Base-by-base conservation (phyloP, 2,113 vertebrate species). In the Tympanuchus pallidicinctus region DNA sequence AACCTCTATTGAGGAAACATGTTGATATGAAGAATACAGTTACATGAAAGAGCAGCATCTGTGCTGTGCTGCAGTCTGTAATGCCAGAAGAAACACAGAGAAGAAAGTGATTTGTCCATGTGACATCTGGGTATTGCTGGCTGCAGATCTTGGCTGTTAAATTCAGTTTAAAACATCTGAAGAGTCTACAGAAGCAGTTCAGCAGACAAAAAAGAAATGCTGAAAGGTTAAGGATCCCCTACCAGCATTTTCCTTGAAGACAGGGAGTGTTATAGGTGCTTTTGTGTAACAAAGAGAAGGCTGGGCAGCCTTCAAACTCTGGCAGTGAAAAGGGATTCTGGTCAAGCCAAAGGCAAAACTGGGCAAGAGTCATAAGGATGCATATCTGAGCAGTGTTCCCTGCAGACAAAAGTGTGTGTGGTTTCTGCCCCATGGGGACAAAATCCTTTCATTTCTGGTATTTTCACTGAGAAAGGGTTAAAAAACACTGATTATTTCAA, bases 201-300 rank as follows among this genome's bases (percentile, higher is more conserved):
- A 85, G 24, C 52, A 73, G 86, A 65, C 22, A 75, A 86, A 90
- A 77, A 78, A 82, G 36, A 57, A 88, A 59, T 18, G 20, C 36
- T 38, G 66, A 82, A 66, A 87, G 81, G 71, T 87, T 63, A 40
- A 13, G 56, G 63, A 82, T 50, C 32, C 8, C 45, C 78, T 59
- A 88, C 71, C 28, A 79, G 63, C 6, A 0, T 82, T 79, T 92
- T 85, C 82, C 60, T 94, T 75, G 78, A 66, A 87, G 93, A 93
- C n/a, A 20, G 0, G 0, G 63, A 82, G 45, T 4, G 0, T 42
- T 69, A 8, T 38, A 47, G 43, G 36, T 0, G 7, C 16, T 71
- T 82, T 40, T 65, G 66, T 69, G 14, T 27, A 56, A 83, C 28
- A 85, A 76, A 78, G 59, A 38, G 48, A 48, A 85, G 54, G n/a